These are phyloP conservation scores for Papilio elwesi DNA, from an alignment of 2,888 invertebrate species.

Conservation along the genomic window DNA sequence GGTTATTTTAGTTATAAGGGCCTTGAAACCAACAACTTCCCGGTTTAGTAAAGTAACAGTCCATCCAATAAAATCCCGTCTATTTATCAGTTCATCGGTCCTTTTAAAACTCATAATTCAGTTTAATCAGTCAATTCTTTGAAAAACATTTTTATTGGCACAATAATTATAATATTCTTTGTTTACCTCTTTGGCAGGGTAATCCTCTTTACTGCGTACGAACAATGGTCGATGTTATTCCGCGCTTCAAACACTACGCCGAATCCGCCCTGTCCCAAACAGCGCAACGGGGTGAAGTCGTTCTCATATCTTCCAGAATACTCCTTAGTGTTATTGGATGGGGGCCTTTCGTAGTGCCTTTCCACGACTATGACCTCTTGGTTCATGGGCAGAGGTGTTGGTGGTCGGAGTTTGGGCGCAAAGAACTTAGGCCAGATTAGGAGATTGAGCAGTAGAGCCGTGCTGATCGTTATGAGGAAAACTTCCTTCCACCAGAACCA, in stretches of 20 bases:
- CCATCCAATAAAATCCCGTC: background rate
- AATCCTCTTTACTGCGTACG: constrained; percentile 98
- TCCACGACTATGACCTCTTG: constrained; percentile 71
- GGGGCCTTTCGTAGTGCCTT: constrained; percentile 62
- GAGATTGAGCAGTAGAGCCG: constrained; percentile 88
- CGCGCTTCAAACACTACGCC: constrained; percentile 98
- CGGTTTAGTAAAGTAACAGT: background rate
- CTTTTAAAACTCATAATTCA: too few species aligned
- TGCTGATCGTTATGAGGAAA: constrained; percentile 88
- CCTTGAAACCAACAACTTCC: too few species aligned
- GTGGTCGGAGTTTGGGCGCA: constrained; percentile 58
- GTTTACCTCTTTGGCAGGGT: constrained; percentile 89
- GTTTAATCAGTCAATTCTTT: too few species aligned
- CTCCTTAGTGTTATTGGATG: constrained; percentile 56
- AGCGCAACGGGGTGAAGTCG: constrained; percentile 93
- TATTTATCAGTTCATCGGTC: too few species aligned
- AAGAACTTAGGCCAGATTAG: constrained; percentile 83
- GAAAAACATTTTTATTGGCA: too few species aligned
- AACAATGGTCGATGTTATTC: constrained; percentile 96
- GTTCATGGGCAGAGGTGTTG: constrained; percentile 60
- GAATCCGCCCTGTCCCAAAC: constrained; percentile 96
- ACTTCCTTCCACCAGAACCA: constrained; percentile 94
- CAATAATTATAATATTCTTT: background rate
- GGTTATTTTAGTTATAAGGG: too few species aligned
- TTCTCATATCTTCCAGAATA: constrained; percentile 88